Base-by-base conservation (phyloP, 2,113 vertebrate genomes). In the Agapornis roseicollis region DNA sequence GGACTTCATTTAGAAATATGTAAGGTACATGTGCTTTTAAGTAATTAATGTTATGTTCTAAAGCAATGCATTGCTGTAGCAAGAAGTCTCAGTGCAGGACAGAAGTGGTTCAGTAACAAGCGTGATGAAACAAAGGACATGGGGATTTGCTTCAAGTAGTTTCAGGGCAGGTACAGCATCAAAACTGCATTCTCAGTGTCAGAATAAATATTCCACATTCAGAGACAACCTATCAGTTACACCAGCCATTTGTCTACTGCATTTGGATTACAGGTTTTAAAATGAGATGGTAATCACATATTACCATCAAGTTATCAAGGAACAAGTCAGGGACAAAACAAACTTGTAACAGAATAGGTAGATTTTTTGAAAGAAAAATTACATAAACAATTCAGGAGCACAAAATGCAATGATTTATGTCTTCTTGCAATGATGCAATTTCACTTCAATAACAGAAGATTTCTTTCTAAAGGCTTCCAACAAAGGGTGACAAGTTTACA, bases 121-220 rank as follows among this genome's bases (percentile, higher is more conserved):
- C 0, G 0, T 49, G n/a, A 37, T 23, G 49, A 86, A 70, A 66
- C 11, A 55, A 80, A 73, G 28, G 11, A 61, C 16, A 31, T 18
- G 23, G 42, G n/a, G 29, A 49, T 79, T 80, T 88, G 27, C 6
- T 49, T 60, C 35, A 10, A 58, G 16, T 11, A 55, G n/a, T 39
- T 78, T 84, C 52, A 88, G 71, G 49, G 25, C 23, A 89, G 39
- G 29, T 55, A 93, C 2, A 68, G 35, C 28, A 87, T 56, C 25
- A 82, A 78, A 92, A 41, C 19, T 49, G 19, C 19, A 20, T 80
- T 90, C 42, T 88, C 19, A 46, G 8, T 60, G 23, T 89, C 66
- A 73, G 46, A 63, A 66, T 35, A 63, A 85, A 80, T 68, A 88
- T 91, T 88, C 53, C 46, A 47, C 1, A 0, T 11, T 58, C 37